Percentiles rank a stretch among this genome's conserved stretches.
These are phyloP conservation scores for Pseudochirops corinnae DNA, from an alignment of 2,797 vertebrate species.

Conservation along the genomic window DNA sequence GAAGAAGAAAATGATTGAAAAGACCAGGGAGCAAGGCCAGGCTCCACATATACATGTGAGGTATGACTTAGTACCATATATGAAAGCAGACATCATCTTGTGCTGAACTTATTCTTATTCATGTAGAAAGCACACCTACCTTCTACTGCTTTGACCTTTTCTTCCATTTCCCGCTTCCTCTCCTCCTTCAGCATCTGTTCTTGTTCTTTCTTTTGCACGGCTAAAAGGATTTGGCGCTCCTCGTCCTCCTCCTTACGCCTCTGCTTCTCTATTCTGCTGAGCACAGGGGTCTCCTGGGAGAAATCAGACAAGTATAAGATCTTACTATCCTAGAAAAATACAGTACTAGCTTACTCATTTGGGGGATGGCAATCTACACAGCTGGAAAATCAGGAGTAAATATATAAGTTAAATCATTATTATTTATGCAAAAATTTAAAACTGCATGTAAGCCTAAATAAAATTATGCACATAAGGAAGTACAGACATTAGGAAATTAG, in stretches of 20 bases:
- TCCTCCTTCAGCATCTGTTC: conserved; percentile 94
- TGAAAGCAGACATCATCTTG: not conserved
- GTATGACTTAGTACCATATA: not conserved
- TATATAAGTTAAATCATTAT: not conserved
- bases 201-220: conserved; percentile 95
- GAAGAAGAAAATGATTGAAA: not conserved
- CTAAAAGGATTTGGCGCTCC: conserved; percentile 93
- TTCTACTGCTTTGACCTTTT: conserved; percentile 96
- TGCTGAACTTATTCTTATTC: not conserved
- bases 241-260: conserved; percentile 94
- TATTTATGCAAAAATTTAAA: not conserved
- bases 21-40: not conserved
- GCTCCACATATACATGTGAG: not conserved
- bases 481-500: not conserved
- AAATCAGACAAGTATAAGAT: not conserved
- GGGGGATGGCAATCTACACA: not conserved
- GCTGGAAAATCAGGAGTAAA: not conserved
- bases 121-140: conserved; percentile 82
- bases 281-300: conserved; percentile 86
- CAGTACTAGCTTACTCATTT: not conserved
- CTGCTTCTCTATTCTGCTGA: conserved; percentile 88
- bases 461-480: not conserved
- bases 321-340: conserved; percentile 32
- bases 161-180: conserved; percentile 92
- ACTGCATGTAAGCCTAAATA: not conserved